Percentiles rank a stretch among this genome's conserved stretches.
Evolutionary conservation across 1,140 invertebrate genomes (phyloP).

Genomic region (Amphibalanus amphitrite): DNA sequence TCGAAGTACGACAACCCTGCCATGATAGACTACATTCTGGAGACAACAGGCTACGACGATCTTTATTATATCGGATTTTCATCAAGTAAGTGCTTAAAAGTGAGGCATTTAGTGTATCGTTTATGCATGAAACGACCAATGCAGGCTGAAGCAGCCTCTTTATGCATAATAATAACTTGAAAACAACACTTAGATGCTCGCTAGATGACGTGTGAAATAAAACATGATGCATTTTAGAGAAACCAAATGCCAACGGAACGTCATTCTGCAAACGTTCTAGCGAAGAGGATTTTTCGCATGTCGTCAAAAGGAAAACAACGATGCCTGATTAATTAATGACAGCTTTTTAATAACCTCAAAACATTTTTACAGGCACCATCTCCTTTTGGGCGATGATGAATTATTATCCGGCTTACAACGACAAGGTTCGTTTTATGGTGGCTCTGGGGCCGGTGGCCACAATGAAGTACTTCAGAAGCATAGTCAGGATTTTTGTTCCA

Average conservation of each 20-base stretch:
- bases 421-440: background rate
- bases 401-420: background rate
- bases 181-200: too few relatives aligned
- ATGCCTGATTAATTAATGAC: background rate
- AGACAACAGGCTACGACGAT: background rate
- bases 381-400: conserved; percentile 2
- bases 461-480: background rate
- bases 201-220: too few relatives aligned
- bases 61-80: background rate
- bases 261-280: background rate
- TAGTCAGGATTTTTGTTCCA: background rate
- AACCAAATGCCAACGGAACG: background rate
- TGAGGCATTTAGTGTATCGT: background rate
- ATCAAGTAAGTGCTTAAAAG: background rate
- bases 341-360: background rate
- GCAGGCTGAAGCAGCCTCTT: background rate
- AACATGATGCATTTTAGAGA: background rate
- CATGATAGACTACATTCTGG: too few relatives aligned
- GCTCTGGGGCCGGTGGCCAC: background rate
- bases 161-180: background rate
- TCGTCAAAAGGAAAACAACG: background rate
- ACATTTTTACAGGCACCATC: background rate
- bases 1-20: background rate
- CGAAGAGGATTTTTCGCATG: background rate
- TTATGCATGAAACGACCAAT: too few relatives aligned